These are phyloP conservation scores for Macroglossus sobrinus DNA, from an alignment of 2,113 vertebrate genomes.

Conservation along the genomic window DNA sequence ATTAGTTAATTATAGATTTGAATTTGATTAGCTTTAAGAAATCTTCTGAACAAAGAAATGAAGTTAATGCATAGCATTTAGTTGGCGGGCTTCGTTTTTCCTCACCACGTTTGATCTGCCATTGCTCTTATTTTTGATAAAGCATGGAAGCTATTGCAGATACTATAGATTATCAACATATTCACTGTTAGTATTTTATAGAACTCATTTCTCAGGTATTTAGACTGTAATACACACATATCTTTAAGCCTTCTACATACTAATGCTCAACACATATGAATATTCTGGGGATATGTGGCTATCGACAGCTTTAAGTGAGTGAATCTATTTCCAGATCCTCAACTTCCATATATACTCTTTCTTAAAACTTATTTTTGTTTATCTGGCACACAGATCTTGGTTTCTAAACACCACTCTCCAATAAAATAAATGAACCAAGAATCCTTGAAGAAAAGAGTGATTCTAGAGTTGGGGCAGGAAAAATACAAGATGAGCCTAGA, in stretches of 20 bases:
- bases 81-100: not conserved
- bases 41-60: not conserved
- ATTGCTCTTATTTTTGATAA: not conserved
- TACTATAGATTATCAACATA: not conserved
- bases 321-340: not conserved
- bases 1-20: conserved; percentile 48
- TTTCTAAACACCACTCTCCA: not conserved
- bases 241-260: not conserved
- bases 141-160: not conserved
- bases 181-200: not conserved
- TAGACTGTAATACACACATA: not conserved
- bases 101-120: not conserved
- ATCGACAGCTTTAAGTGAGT: not conserved
- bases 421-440: not conserved
- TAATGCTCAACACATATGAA: not conserved
- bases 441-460: not conserved
- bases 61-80: not conserved
- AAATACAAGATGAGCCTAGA: not conserved
- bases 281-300: not conserved
- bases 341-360: not conserved
- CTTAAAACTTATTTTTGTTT: conserved; percentile 40
- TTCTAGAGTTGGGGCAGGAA: not conserved
- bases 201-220: not conserved
- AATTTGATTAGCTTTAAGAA: conserved; percentile 16
- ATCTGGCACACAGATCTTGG: not conserved